Percentiles rank a stretch among this genome's conserved stretches.
Evolutionary conservation across 2,888 invertebrate genomes (phyloP).

Genomic region (Herminia tarsipennalis): DNA sequence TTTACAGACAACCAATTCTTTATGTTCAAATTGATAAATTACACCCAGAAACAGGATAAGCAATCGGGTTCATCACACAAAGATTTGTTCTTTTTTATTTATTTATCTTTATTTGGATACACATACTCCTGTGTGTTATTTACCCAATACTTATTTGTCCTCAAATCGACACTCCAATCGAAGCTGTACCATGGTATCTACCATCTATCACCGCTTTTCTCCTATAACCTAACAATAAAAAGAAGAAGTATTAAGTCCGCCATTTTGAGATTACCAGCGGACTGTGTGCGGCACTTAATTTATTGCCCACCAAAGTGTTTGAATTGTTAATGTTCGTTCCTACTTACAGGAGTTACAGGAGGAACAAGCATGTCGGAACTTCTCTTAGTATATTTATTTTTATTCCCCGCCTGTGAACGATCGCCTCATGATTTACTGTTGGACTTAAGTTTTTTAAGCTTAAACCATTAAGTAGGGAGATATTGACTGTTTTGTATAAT

Average conservation of each 20-base stretch:
- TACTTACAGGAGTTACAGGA: constrained; percentile 42
- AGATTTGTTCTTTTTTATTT: no score
- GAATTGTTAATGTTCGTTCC: constrained; percentile 75
- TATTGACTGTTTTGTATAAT: constrained; percentile 5
- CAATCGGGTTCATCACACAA: no score
- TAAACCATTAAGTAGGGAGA: constrained; percentile 8
- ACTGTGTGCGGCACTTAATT: constrained; percentile 70
- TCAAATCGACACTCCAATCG: no score
- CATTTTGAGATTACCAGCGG: constrained; percentile 75
- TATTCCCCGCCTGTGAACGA: constrained; percentile 19
- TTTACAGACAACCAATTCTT: no score
- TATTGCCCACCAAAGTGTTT: constrained; percentile 79
- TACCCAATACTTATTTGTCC: no score
- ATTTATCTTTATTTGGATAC: no score
- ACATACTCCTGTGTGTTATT: no score
- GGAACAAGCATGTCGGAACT: constrained; percentile 36
- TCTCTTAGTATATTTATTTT: constrained; percentile 44
- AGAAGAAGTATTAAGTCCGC: constrained; percentile 67
- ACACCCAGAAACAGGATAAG: no score
- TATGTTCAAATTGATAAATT: no score
- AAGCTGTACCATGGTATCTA: no score
- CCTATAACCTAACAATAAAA: constrained; percentile 46
- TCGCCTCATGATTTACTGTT: constrained; percentile 29
- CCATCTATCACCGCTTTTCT: constrained; percentile 15
- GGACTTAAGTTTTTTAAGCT: constrained; percentile 16